Evolutionary conservation across 2,113 vertebrate species (phyloP).

Genomic region (Elachura formosa): DNA sequence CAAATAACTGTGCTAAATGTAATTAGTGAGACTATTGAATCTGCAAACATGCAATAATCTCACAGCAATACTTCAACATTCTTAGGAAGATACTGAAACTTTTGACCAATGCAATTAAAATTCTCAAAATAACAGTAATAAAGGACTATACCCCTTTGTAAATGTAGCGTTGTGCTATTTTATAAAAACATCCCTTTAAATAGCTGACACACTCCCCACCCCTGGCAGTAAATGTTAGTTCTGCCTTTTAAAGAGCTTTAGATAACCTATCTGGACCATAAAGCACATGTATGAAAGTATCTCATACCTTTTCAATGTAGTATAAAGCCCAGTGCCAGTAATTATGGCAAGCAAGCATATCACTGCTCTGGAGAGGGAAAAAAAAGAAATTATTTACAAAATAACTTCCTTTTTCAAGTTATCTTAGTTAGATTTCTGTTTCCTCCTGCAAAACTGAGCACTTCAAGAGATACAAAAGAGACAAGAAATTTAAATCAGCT

Average conservation of each 20-base stretch:
- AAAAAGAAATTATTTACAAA: neutral
- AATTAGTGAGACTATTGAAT: neutral
- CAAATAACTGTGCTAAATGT: neutral
- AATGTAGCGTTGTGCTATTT: neutral
- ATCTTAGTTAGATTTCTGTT: neutral
- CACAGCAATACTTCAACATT: neutral
- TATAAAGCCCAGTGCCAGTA: slow-evolving; percentile 97
- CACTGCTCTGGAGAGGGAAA: slow-evolving; percentile 68
- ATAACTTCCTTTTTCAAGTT: neutral
- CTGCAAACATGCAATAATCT: neutral
- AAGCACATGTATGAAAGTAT: neutral
- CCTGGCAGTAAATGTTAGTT: neutral
- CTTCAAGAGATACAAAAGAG: neutral
- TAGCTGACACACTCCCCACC: neutral
- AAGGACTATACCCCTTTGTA: neutral
- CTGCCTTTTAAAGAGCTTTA: neutral
- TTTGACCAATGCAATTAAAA: neutral
- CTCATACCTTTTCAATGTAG: slow-evolving; percentile 89
- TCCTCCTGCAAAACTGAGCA: neutral
- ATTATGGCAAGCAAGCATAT: slow-evolving; percentile 89
- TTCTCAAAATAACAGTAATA: neutral
- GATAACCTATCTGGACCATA: neutral
- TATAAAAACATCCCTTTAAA: neutral
- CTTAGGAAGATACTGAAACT: neutral
- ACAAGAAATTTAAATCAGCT: neutral